Evolutionary conservation across 2,797 vertebrate genomes (phyloP).

Genomic region (Podarcis lilfordi): DNA sequence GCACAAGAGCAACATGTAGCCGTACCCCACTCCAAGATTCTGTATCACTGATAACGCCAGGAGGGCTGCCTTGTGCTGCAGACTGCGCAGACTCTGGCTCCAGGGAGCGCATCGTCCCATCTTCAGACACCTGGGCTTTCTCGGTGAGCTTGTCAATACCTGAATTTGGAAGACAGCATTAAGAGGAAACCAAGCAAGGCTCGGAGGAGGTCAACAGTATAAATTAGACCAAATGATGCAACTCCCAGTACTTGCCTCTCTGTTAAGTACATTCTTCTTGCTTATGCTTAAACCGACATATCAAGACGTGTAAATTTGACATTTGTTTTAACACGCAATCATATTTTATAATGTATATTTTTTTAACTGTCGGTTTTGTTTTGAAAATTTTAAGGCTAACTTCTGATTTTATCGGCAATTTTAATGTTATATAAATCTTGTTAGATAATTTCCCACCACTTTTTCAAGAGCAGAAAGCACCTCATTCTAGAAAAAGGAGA

Average conservation of each 20-base stretch:
- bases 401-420: neutral
- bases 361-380: too few relatives aligned
- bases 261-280: neutral
- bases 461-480: neutral
- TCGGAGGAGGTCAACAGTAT: too few relatives aligned
- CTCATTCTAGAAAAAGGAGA: neutral
- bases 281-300: too few relatives aligned
- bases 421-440: too few relatives aligned
- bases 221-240: neutral
- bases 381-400: too few relatives aligned
- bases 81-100: slow-evolving; percentile 78
- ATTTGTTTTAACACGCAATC: too few relatives aligned
- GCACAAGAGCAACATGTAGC: neutral
- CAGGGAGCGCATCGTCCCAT: slow-evolving; percentile 92
- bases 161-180: slow-evolving; percentile 58
- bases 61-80: slow-evolving; percentile 73
- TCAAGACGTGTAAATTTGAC: too few relatives aligned
- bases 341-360: too few relatives aligned
- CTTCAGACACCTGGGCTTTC: slow-evolving; percentile 96
- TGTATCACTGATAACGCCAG: slow-evolving; percentile 78
- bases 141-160: slow-evolving; percentile 97
- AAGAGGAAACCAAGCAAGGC: neutral
- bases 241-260: neutral
- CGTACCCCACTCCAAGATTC: slow-evolving; percentile 80
- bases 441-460: neutral